Base-by-base conservation (phyloP, 2,888 invertebrate species). In the Stenichneumon culpator region DNA sequence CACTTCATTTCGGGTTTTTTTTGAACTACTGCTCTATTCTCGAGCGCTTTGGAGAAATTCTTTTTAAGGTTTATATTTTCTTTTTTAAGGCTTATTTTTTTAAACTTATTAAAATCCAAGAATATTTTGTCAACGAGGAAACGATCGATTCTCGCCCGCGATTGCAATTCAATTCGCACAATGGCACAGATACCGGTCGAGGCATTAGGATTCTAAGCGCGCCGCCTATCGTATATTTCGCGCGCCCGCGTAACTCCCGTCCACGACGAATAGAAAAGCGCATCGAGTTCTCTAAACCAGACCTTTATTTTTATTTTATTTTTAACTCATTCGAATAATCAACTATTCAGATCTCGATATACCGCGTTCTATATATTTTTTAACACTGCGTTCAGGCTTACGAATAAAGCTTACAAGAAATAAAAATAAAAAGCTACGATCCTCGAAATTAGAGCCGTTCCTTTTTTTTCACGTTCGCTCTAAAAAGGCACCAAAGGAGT, bases 181-280 rank as follows among this genome's bases (percentile, higher is more conserved):
- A 75, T 85, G 84, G 82, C 84, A 85, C 75, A 79, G 79, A 82
- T 85, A 85, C 78, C 82, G 36, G 11, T 28, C 25, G 54, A 39
- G 67, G 50, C 74, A 84, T 85, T 85, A 82, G 82, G 70, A 85
- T 85, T 85, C 84, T 75, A 82, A 85, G n/a, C 82, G 70, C 63
- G 47, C 36, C 11, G 32, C 28, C 65, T 32, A 7, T 25, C 32
- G 19, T 65, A 32, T 75, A 50, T 65, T 32, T 65, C 50, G 25
- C 60, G 60, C 57, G 25, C 25, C 14, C 39, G 60, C 73, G 73
- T 47, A 63, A 73, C 32, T 32, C 60, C 6, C 60, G 60, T 39
- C 25, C 60, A 5, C 28, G 28, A 25, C 16, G 28, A 60, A 60
- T 32, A 32, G 60, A 16, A 28, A 32, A 28, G 28, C 60, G 2